Conservation (phyloP, 2,113 vertebrate genomes). For the Seriola aureovittata region DNA sequence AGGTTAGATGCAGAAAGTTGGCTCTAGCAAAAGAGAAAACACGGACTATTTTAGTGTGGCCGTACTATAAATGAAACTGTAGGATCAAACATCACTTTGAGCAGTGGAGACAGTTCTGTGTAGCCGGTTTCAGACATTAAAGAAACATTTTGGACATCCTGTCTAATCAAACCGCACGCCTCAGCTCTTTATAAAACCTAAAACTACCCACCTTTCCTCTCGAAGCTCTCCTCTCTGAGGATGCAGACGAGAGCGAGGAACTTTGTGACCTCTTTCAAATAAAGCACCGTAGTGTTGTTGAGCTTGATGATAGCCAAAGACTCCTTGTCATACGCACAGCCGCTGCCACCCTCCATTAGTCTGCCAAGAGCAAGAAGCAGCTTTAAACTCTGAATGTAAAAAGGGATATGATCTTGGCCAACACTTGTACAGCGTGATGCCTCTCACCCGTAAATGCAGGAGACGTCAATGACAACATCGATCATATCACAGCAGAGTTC, state of each 20-base stretch:
- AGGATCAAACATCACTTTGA: background rate
- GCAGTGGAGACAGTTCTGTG: background rate
- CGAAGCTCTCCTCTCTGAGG: constrained; percentile 98
- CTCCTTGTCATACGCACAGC: constrained; percentile 95
- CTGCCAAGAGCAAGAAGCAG: constrained; percentile 69
- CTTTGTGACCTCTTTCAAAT: constrained; percentile 98
- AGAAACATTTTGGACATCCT: background rate
- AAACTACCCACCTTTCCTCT: constrained; percentile 90
- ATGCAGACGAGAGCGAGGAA: constrained; percentile 98
- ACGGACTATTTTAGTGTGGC: background rate
- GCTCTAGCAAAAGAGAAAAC: background rate
- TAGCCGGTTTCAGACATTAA: background rate
- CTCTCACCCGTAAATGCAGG: constrained; percentile 98
- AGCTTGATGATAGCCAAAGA: constrained; percentile 99
- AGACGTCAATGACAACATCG: constrained; percentile 98
- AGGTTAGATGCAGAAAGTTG: too few relatives aligned
- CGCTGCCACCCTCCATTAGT: constrained; percentile 92
- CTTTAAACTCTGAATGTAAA: background rate
- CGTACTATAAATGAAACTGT: background rate
- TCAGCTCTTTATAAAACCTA: background rate
- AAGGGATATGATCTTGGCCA: background rate
- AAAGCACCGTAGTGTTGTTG: constrained; percentile 97
- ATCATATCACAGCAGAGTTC: constrained; percentile 99
- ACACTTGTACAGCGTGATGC: background rate
- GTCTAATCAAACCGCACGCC: background rate